These are phyloP conservation scores for Nematostella vectensis DNA, from an alignment of 92 coral and sea anemone species.

Conservation along the genomic window DNA sequence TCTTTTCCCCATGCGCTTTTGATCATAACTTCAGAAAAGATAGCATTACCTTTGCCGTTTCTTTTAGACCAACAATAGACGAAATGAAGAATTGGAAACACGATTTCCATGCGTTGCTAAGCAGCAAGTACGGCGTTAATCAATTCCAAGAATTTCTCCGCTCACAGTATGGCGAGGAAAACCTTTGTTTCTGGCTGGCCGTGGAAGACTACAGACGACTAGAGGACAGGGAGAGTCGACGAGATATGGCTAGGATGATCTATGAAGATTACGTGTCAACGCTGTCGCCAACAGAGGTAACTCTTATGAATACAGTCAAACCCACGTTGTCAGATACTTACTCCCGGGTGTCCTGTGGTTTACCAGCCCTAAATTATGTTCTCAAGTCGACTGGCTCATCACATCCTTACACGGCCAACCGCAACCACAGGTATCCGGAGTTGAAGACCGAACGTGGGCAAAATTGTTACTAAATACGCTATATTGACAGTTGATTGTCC, in stretches of 20 bases:
- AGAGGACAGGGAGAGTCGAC: constrained; percentile 27
- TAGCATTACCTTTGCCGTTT: too few species aligned
- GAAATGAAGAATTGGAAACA: constrained; percentile 78
- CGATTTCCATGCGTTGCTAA: constrained; percentile 62
- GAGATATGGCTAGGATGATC: constrained; percentile 71
- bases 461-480: too few species aligned
- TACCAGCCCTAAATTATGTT: too few species aligned
- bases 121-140: constrained; percentile 69
- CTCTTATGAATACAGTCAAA: too few species aligned
- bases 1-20: background rate
- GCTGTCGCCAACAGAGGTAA: constrained; percentile 95
- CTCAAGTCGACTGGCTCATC: too few species aligned
- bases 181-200: constrained; percentile 89
- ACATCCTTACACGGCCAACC: too few species aligned
- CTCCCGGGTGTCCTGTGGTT: too few species aligned
- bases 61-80: constrained; percentile 70
- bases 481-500: too few species aligned
- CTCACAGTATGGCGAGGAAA: constrained; percentile 90
- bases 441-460: too few species aligned
- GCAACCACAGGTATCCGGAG: too few species aligned
- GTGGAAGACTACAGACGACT: constrained; percentile 75
- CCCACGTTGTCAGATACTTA: too few species aligned
- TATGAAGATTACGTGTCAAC: constrained; percentile 95
- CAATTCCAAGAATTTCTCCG: constrained; percentile 86
- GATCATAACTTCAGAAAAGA: too few species aligned